These are phyloP conservation scores for Actinemys pallida DNA, from an alignment of 2,113 vertebrate genomes.

Conservation along the genomic window DNA sequence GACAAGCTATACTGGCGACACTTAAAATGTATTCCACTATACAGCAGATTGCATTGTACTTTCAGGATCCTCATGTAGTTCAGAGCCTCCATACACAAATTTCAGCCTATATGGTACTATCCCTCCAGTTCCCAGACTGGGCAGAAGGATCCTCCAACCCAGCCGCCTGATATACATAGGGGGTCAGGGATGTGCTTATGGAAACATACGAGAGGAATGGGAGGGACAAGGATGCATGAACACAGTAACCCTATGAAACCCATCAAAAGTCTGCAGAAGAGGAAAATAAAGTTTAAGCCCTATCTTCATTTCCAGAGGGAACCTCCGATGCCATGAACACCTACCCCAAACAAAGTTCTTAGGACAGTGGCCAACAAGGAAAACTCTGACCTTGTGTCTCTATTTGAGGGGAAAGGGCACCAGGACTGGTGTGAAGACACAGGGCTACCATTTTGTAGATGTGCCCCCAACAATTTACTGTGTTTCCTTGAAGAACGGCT, in stretches of 20 bases:
- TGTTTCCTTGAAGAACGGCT: neutral
- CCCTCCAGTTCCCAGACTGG: no score
- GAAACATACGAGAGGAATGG: neutral
- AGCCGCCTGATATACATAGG: neutral
- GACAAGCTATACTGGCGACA: neutral
- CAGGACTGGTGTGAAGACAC: neutral
- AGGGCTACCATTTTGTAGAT: neutral
- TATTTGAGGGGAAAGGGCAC: rapidly evolving
- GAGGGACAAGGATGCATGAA: neutral
- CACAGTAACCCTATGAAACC: neutral
- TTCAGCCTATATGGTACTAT: no score
- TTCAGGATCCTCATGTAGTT: no score
- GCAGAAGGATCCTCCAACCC: no score
- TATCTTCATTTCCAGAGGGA: neutral
- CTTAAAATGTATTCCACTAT: neutral
- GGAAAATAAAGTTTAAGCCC: neutral
- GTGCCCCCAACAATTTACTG: neutral
- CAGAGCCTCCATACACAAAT: no score
- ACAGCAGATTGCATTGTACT: neutral
- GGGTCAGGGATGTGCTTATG: neutral
- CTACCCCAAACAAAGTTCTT: neutral
- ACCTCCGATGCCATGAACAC: neutral
- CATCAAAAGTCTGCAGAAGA: neutral
- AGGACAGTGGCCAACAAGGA: neutral
- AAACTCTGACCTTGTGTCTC: neutral